These are phyloP conservation scores for Melanotaenia parkinsoni DNA, from an alignment of 2,797 vertebrate genomes.

Conservation along the genomic window DNA sequence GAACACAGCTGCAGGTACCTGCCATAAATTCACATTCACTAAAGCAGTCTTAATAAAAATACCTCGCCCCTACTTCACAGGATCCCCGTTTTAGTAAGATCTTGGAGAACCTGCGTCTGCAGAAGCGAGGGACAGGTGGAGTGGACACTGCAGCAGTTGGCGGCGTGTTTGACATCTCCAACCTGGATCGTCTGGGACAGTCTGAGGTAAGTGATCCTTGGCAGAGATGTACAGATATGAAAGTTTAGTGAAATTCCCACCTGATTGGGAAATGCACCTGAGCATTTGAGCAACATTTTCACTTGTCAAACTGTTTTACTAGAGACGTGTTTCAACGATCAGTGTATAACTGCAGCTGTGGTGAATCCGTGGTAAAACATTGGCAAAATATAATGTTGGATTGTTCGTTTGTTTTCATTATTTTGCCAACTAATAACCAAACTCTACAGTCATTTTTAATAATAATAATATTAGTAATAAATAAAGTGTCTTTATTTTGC, in stretches of 20 bases:
- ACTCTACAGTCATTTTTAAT: too few relatives aligned
- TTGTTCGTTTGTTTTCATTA: too few relatives aligned
- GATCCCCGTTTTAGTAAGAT: slow-evolving; percentile 93
- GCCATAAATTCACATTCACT: too few relatives aligned
- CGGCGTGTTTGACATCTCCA: slow-evolving; percentile 92
- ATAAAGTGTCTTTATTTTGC: too few relatives aligned
- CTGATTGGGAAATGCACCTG: too few relatives aligned
- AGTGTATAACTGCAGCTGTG: background rate
- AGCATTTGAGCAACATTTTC: background rate
- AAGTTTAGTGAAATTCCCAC: background rate
- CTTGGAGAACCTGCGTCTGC: slow-evolving; percentile 93
- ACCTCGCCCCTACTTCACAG: slow-evolving; percentile 52
- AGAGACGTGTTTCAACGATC: background rate
- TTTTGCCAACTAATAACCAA: too few relatives aligned
- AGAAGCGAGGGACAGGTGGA: slow-evolving; percentile 96
- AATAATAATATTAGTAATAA: too few relatives aligned
- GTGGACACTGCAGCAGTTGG: slow-evolving; percentile 95
- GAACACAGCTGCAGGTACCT: too few relatives aligned
- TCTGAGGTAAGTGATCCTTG: slow-evolving; percentile 87
- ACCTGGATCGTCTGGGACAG: slow-evolving; percentile 95
- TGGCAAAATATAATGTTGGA: background rate
- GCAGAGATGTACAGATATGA: background rate
- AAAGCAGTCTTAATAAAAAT: background rate
- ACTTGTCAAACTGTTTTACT: background rate
- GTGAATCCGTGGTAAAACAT: background rate